Evolutionary conservation across 2,888 invertebrate species (phyloP), one percentile per base, ranked within the genome.

Genomic region (Antheraea yamamai): DNA sequence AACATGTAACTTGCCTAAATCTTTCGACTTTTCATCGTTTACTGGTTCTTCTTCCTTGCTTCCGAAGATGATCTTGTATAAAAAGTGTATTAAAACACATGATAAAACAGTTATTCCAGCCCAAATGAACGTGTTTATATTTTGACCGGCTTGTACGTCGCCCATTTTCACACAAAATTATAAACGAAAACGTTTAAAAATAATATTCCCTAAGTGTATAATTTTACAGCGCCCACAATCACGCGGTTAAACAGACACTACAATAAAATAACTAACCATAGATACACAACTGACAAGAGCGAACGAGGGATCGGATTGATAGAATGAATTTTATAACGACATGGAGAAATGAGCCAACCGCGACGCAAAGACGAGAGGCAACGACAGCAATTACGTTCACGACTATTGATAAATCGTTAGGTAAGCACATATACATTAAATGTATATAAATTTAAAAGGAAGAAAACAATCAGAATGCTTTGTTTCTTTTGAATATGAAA

Each of bases 131-230:
- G 86, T 81, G 81, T 91, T 90, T 77, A 84, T 80, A 82, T 84
- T 88, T 79, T 85, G 83, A 89, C 91, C 91, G 91, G 91, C 90
- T 87, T 88, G 84, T 83, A 85, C 85, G 77, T 92, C 91, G 83
- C 89, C 91, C 92, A 93, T 93, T 93, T 93, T 94, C 92, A 94
- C 92, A 88, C 82, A 93, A 84, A 85, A 91, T 81, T 89, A 80
- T 85, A 82, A 80, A 85, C 83, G 81, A 86, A 84, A 85, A 80
- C 20, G 76, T 76, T 80, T 74, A 80, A 78, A 26, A 58, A 66
- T 30, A 66, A 16, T 78, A 79, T 66, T 77, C 78, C 79, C 81
- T 81, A 80, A 83, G 80, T 81, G 80, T 76, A 75, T 76, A 82
- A 84, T 82, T 77, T 81, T 85, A 83, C 87, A 83, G 85, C 85